A percentile compares a stretch with the other conserved stretches of the same genome.
Conservation (phyloP, 2,888 invertebrate species). For the Bhutanitis thaidina region DNA sequence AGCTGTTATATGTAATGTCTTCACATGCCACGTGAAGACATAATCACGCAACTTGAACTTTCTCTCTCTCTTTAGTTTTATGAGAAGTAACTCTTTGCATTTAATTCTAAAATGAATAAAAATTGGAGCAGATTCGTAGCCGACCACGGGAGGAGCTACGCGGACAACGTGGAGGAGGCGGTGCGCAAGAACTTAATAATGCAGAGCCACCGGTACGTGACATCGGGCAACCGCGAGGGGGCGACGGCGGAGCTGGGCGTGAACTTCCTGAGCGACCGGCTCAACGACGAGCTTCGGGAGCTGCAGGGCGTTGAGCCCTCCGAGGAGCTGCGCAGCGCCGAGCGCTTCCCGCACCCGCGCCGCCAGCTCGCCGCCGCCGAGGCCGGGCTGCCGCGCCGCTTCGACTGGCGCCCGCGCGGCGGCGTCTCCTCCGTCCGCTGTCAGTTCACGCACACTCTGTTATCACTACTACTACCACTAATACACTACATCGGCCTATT, state of each 20-base stretch:
- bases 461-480: no score
- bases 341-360: constrained; percentile 46
- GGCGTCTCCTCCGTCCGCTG: constrained; percentile 59
- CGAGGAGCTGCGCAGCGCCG: constrained; percentile 28
- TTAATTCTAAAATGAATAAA: no score
- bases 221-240: constrained; percentile 57
- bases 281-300: constrained; percentile 42
- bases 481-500: no score
- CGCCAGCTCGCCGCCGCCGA: constrained; percentile 33
- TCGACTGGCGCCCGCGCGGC: constrained; percentile 62
- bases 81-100: no score
- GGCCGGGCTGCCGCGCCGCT: constrained; percentile 43
- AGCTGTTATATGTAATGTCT: no score
- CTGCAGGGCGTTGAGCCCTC: constrained; percentile 38
- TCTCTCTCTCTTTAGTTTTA: no score
- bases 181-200: constrained; percentile 54
- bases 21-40: no score
- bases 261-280: constrained; percentile 54
- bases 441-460: constrained; percentile 29
- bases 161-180: constrained; percentile 51
- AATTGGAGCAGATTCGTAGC: constrained; percentile 39
- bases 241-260: constrained; percentile 44
- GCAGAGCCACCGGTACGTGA: constrained; percentile 46
- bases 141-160: constrained; percentile 43
- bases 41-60: no score